Evolutionary conservation across 2,113 vertebrate genomes (phyloP).

Genomic region (Salvelinus fontinalis): DNA sequence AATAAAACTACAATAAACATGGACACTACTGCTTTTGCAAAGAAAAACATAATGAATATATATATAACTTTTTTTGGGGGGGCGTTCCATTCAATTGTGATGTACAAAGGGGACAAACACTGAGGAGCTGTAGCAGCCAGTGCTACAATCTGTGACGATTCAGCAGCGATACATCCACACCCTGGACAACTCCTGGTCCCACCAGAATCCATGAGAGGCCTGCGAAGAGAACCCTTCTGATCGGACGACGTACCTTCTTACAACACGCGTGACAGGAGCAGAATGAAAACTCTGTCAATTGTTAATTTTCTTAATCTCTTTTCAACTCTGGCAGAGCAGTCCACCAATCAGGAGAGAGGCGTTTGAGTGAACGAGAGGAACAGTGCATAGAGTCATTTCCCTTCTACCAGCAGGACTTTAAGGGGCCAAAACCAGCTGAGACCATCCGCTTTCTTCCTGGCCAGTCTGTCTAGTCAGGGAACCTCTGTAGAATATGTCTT

Average conservation of each 20-base stretch:
- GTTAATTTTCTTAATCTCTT: background rate
- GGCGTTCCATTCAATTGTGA: constrained; percentile 32
- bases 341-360: background rate
- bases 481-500: constrained; percentile 6
- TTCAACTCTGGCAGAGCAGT: constrained; percentile 24
- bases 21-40: constrained; percentile 22
- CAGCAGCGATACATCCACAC: background rate
- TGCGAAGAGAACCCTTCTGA: background rate
- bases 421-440: background rate
- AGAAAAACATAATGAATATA: constrained; percentile 26
- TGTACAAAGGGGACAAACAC: constrained; percentile 30
- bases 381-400: background rate
- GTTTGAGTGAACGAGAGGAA: background rate
- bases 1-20: constrained; percentile 13
- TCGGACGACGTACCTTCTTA: background rate
- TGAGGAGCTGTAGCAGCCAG: constrained; percentile 66
- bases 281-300: background rate
- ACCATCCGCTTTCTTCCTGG: background rate
- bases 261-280: background rate
- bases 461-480: constrained; percentile 7
- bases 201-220: background rate
- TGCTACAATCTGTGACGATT: constrained; percentile 58
- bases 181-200: background rate
- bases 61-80: background rate
- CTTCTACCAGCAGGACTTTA: constrained; percentile 35